Base-by-base conservation (phyloP, 2,797 vertebrate species). In the Hapalemur alaotrensis region DNA sequence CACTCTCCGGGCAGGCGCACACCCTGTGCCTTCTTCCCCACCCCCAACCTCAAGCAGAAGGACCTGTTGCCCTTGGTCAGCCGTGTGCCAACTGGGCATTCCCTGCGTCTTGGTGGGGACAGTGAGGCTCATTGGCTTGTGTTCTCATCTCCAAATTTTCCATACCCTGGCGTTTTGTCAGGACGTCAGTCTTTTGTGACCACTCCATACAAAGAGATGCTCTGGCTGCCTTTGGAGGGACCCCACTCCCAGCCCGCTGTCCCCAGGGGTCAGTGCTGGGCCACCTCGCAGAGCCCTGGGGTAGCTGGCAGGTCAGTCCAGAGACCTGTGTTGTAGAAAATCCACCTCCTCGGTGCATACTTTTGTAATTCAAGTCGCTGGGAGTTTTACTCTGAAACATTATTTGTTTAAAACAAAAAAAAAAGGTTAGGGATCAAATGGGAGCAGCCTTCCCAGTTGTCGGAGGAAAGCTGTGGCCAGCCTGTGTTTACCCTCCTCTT, bases 241-340 rank as follows among this genome's bases (percentile, higher is more conserved):
- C 28, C 32, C 28, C 14, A 15, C 28, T 1, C 35, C n/a, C 2
- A 0, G 17, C 52, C n/a, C 1, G 0, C 15, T 32, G 5, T 46
- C 28, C 22, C 35, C 6, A 0, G 0, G 1, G 18, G 6, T 14
- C 67, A 25, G 20, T 15, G 32, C 72, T 13, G 25, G 46, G 6
- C 35, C 5, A 2, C 18, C 41, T 20, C 12, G 0, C 3, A 0
- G 25, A 17, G 14, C 91, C 61, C 67, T 65, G 46, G 52, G 35
- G 11, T 1, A 4, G 38, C 6, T 17, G 1, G 30, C 65, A 32
- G 78, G 14, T 41, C 79, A 23, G 72, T n/a, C 46, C 65, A 41
- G 50, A 87, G 50, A 63, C 43, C n/a, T 1, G 5, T 7, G 32
- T 14, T 59, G 48, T 52, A 46, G 30, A 59, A 28, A 7, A 35